Base-by-base conservation (phyloP, 1,140 invertebrate genomes). In the Atta cephalotes region DNA sequence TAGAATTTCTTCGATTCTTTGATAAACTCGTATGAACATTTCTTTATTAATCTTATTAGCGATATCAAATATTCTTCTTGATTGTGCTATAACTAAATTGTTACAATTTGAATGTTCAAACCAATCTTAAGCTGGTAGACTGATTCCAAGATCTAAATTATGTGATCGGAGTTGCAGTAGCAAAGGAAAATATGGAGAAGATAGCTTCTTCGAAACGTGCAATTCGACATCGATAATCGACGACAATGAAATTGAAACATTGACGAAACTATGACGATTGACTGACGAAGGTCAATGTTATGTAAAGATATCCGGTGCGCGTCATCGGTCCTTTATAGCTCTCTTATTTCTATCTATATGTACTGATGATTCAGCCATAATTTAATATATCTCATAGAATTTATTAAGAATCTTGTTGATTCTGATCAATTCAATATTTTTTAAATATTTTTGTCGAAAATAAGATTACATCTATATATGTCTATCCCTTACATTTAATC, bases 241-340 rank as follows among this genome's bases (percentile, higher is more conserved):
- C 63, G 77, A 88, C 77, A 80, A 78, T 86, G 62, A 76, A 66
- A 78, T 72, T 68, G 81, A 68, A 80, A 78, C 39, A 84, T 87
- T 91, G 93, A 92, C 91, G 90, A 90, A 89, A 74, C 84, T 74
- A 71, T 91, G 92, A 94, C 92, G 93, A 91, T 82, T 74, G 81
- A 92, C 82, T 85, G 86, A 91, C 74, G 89, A 93, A 93, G 93
- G 93, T 94, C 93, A 94, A 93, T 93, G 93, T 94, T 94, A 93
- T 86, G 90, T 94, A 94, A 94, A 90, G 74, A 89, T 63, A 74
- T 51, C 74, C 63, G 51, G 68, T 45, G 58, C 63, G 79, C 87
- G 79, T 91, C 89, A 91, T 85, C 87, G n/a, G 12, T 65, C 66
- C 51, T 68, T 45, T 53, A 80, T 53, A 80, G 45, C n/a, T 81